Base-by-base conservation (phyloP, 2,888 invertebrate genomes). In the Marasmarcha lunaedactyla region DNA sequence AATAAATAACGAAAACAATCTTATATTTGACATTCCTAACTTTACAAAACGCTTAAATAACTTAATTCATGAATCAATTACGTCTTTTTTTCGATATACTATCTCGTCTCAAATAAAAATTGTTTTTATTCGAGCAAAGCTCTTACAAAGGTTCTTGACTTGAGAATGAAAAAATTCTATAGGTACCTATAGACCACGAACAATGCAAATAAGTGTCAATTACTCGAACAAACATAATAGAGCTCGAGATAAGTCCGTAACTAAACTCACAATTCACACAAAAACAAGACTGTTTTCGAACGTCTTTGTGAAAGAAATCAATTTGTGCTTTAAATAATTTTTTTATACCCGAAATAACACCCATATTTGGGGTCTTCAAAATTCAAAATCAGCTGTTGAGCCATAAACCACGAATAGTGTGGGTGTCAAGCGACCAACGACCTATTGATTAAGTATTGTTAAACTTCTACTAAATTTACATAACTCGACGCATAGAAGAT, bases 401-500 rank as follows among this genome's bases (percentile, higher is more conserved):
- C 30, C 4, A n/a, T 30, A 30, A 30, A 30, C 2, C 30, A 30
- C 30, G n/a, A 48, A 46, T 49, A 48, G 60, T 53, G 71, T 73
- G 57, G 76, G 71, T 57, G 62, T 50, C 49, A 47, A 51, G 20
- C 55, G 78, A 76, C 77, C 77, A 64, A 45, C 59, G 78, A 81
- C 71, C 78, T 57, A 63, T 64, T 54, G 60, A 76, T 70, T 63
- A 68, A 63, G 64, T 73, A 72, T 74, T 58, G 63, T 69, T 63
- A 54, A 50, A 59, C 63, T 72, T 67, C n/a, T 62, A 60, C 60
- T 54, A 69, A 66, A 83, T 83, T 83, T 73, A 77, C 81, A 83
- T 83, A 83, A 81, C 76, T 71, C 63, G 72, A 72, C 74, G 71
- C 63, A 63, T 57, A 60, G 53, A 69, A 72, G 54, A 72, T 61